Conservation (phyloP, 2,113 vertebrate species). For the Cyanoramphus novaezelandiae region DNA sequence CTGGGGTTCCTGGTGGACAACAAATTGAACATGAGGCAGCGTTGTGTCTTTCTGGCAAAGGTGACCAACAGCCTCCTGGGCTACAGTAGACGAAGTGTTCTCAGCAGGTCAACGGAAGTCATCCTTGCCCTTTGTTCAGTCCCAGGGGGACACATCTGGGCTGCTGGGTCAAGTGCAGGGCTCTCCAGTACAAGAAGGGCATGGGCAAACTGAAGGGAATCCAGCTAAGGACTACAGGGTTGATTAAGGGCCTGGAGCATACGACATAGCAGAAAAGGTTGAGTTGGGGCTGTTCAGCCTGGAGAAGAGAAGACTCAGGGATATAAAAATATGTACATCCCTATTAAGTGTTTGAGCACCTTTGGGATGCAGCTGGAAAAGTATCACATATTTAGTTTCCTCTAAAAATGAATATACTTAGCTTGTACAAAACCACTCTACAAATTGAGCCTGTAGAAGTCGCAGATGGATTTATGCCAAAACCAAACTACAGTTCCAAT, state of each 20-base stretch:
- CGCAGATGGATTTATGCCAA: background rate
- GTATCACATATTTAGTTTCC: background rate
- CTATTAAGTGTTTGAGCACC: background rate
- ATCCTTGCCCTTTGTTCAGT: background rate
- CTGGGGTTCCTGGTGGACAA: accelerated
- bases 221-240: background rate
- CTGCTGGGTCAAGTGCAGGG: background rate
- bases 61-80: background rate
- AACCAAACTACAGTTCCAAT: background rate
- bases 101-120: background rate
- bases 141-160: background rate
- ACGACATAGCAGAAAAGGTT: background rate
- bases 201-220: background rate
- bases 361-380: background rate
- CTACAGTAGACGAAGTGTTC: background rate
- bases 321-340: background rate
- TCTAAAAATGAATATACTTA: background rate
- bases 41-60: background rate
- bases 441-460: background rate
- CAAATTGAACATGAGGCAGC: background rate
- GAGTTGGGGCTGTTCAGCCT: background rate
- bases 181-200: background rate
- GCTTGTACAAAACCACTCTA: background rate
- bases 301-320: background rate
- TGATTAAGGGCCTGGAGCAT: accelerated